A percentile compares a stretch with the other conserved stretches of the same genome.
These are phyloP conservation scores for Naja naja DNA, from an alignment of 2,113 vertebrate species.

Conservation along the genomic window DNA sequence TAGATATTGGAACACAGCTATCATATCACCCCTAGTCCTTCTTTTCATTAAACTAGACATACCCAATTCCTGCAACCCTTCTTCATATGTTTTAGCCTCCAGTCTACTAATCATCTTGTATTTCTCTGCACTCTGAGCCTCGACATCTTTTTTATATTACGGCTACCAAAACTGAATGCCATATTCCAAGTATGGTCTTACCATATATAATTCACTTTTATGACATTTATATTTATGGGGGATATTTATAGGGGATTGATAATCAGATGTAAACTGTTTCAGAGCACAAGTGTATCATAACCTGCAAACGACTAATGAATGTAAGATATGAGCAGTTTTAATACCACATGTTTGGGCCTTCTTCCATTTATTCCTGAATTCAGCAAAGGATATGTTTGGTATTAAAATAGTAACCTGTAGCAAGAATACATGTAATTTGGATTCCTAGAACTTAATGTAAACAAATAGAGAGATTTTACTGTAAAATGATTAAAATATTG, in stretches of 20 bases:
- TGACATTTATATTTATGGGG: neutral
- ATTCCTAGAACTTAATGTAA: neutral
- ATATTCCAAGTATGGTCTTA: neutral
- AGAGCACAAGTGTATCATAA: neutral
- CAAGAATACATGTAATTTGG: neutral
- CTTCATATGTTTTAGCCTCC: neutral
- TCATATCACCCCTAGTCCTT: neutral
- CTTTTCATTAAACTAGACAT: neutral
- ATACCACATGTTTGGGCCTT: neutral
- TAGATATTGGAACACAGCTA: neutral
- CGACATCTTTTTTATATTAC: neutral
- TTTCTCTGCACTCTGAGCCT: neutral
- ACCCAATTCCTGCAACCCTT: neutral
- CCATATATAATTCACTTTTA: neutral
- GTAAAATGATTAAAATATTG: neutral
- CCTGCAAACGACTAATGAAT: neutral
- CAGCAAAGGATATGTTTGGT: neutral
- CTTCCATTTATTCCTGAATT: neutral
- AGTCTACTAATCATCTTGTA: neutral
- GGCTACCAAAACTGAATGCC: neutral
- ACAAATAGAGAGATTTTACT: neutral
- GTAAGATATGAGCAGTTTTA: neutral
- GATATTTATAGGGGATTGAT: neutral
- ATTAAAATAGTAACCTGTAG: neutral
- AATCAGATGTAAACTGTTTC: neutral